Evolutionary conservation across 2,797 vertebrate species (phyloP).

Genomic region (Gila robusta): DNA sequence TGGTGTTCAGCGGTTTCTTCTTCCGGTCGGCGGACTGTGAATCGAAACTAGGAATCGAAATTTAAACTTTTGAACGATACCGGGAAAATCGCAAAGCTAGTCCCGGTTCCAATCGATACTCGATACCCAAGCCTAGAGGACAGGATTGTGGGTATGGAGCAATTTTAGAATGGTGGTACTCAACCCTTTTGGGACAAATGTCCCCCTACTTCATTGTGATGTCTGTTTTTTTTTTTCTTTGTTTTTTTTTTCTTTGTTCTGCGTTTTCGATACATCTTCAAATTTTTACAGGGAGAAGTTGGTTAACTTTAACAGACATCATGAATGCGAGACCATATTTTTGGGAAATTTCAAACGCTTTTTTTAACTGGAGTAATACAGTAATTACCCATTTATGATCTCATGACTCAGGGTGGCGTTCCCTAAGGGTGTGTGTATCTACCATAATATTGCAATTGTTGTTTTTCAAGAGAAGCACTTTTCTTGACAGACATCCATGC

Average conservation of each 20-base stretch:
- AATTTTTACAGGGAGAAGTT: neutral
- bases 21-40: too few relatives aligned
- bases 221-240: neutral
- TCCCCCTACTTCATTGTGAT: neutral
- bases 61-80: too few relatives aligned
- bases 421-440: neutral
- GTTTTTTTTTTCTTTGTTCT: neutral
- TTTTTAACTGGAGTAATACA: neutral
- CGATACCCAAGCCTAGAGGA: too few relatives aligned
- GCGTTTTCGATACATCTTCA: neutral
- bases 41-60: too few relatives aligned
- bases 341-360: neutral
- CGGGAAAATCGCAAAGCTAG: too few relatives aligned
- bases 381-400: neutral
- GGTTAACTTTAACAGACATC: neutral
- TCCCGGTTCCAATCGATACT: too few relatives aligned
- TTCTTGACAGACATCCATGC: neutral
- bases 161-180: too few relatives aligned
- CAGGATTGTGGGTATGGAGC: too few relatives aligned
- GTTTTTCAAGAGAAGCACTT: neutral
- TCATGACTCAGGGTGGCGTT: too few relatives aligned
- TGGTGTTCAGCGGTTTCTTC: too few relatives aligned
- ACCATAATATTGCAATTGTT: neutral
- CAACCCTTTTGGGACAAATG: too few relatives aligned
- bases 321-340: neutral